Evolutionary conservation across 1,140 invertebrate species (phyloP).

Genomic region (Brachionus paranguensis): DNA sequence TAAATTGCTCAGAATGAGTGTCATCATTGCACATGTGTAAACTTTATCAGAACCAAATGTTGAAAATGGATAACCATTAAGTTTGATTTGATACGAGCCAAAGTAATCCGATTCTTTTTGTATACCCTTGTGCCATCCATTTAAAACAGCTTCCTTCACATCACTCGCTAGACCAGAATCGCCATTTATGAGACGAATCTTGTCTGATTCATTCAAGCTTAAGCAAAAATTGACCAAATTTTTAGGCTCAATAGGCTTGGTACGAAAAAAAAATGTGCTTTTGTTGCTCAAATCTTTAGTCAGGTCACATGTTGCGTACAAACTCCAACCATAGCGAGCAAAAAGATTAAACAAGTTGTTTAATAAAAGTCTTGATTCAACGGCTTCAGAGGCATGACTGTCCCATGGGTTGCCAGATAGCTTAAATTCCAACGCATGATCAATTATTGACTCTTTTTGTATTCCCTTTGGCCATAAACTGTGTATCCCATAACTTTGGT

Average conservation of each 20-base stretch:
- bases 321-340: background rate
- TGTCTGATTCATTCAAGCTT: conserved; percentile 4
- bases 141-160: background rate
- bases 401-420: background rate
- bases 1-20: background rate
- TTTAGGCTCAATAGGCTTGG: background rate
- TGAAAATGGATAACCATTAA: background rate
- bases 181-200: background rate
- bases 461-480: background rate
- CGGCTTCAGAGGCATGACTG: background rate
- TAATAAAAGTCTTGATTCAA: background rate
- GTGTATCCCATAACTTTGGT: background rate
- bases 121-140: background rate
- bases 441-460: background rate
- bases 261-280: conserved; percentile 1
- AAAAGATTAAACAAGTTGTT: conserved; percentile 20
- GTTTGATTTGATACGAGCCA: background rate
- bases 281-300: background rate
- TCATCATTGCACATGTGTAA: conserved; percentile 4
- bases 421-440: background rate
- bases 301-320: background rate
- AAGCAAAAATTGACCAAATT: background rate
- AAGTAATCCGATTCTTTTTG: background rate
- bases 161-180: background rate
- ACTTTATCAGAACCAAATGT: background rate